Base-by-base conservation (phyloP, 2,113 vertebrate species). In the Ornithorhynchus anatinus region DNA sequence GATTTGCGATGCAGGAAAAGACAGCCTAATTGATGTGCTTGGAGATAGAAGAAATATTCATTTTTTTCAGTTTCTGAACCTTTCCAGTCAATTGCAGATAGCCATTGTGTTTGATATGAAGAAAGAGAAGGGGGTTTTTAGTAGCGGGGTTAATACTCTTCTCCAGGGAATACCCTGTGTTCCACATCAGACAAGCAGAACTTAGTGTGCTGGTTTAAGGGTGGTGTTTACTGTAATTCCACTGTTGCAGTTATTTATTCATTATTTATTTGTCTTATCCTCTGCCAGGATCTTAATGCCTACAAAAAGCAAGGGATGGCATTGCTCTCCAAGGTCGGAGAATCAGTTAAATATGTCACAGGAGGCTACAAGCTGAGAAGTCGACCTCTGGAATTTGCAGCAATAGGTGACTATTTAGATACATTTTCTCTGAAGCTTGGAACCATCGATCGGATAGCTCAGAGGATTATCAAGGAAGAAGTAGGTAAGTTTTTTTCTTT, bases 401-500 rank as follows among this genome's bases (percentile, higher is more conserved):
- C 95, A 58, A 95, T 99, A 68, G 95, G 95, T 0, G 98, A 99
- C 3, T 99, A 99, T 85, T 85, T 99, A 72, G 98, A 99, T 59
- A 94, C 92, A 0, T 99, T 99, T 86, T 95, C 90, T 27, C 94
- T 97, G 75, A 99, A 99, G 67, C 93, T 99, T 77, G 97, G 97
- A 65, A 99, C 97, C 65, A 96, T 99, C 27, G 97, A 99, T 75
- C 95, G 98, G 77, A 99, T 99, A 87, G 95, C 97, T 69, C 98
- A 99, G 82, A 93, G 98, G 65, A 99, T 99, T 87, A 95, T 99
- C 80, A 98, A 97, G 73, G 97, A 99, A 67, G 96, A 99, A 87
- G 77, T 97, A 81, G 98, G 98, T 99, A 87, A 90, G 83, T 35
- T 35, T 20, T 42, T 16, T 36, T 62, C 14, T 19, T 7, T 31